Base-by-base conservation (phyloP, 2,888 invertebrate genomes). In the Oscheius sp. region DNA sequence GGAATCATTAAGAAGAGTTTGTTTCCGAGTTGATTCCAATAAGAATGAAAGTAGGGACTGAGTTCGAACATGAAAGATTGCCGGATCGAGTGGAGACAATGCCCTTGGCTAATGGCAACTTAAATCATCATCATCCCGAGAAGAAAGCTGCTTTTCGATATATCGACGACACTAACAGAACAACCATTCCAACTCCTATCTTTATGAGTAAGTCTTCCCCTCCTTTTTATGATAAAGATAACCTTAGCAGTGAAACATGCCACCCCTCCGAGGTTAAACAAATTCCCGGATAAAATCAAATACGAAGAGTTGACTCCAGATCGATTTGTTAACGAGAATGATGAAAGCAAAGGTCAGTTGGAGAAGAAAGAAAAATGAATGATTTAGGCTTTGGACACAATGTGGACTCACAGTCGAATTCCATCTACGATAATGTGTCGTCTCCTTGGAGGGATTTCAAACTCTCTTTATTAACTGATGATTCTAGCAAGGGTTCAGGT, bases 341-440 rank as follows among this genome's bases (percentile, higher is more conserved):
- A 55, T 10, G 55, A 55, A 17, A 46, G 15, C 46, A 55, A 55
- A 37, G 55, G 55, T 55, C 2, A 33, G 20, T 34, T 33, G 0
- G 20, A 15, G n/a, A n/a, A 17, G 4, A 33, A 55, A 33, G 3
- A 17, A 23, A 48, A 48, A 25, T 25, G 4, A 12, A 20, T 17
- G 17, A 27, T 65, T 29, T 20, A 66, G 66, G 31, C 8, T 46
- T 66, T 15, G 66, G 55, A 10, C 25, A 45, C 25, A 37, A 42
- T 27, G 37, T 66, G 15, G 66, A 66, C 31, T 66, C 66, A 4
- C 42, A 37, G 33, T 27, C 39, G 39, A 39, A 37, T 17, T 66
- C 66, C 8, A 50, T 66, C 31, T 66, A 66, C 39, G 66, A 66
- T 45, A 66, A 66, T 55, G 55, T 66, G 17, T 61, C 61, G n/a